These are phyloP conservation scores for Podargus strigoides DNA, from an alignment of 2,797 vertebrate genomes.

Conservation along the genomic window DNA sequence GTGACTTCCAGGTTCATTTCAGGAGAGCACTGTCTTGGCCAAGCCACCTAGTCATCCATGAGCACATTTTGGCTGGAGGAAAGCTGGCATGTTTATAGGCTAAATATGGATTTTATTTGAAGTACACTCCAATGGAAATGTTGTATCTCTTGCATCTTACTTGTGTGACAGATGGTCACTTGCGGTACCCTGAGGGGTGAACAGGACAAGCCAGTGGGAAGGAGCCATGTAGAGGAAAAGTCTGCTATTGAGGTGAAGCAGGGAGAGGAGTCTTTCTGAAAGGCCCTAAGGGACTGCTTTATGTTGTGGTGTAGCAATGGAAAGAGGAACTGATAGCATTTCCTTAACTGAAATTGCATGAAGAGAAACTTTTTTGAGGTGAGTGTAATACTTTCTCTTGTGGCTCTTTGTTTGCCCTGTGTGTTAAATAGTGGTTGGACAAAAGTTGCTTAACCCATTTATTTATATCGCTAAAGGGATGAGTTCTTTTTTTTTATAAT, in stretches of 20 bases:
- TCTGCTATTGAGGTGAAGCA: not conserved
- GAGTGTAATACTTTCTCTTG: not conserved
- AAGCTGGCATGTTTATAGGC: not conserved
- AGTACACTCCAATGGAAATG: not conserved
- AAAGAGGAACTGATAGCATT: not conserved
- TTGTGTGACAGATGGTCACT: not conserved
- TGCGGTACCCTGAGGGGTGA: accelerated
- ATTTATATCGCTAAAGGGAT: not conserved
- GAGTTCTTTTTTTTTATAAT: not conserved
- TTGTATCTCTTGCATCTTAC: accelerated
- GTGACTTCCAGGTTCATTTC: not conserved
- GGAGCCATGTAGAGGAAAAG: not conserved
- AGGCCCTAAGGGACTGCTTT: not conserved
- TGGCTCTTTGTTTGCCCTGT: not conserved
- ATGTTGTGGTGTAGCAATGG: not conserved
- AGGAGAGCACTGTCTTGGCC: not conserved
- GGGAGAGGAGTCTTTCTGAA: not conserved
- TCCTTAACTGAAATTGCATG: not conserved
- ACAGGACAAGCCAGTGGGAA: not conserved
- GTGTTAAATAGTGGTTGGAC: not conserved
- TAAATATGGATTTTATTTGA: not conserved
- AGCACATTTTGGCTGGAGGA: not conserved
- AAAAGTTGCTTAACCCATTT: not conserved
- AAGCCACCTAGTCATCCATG: not conserved
- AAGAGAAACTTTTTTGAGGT: not conserved